phyloP scores from a whole-genome alignment of 2,888 invertebrate genomes.

The Alloplasta piceator region DNA sequence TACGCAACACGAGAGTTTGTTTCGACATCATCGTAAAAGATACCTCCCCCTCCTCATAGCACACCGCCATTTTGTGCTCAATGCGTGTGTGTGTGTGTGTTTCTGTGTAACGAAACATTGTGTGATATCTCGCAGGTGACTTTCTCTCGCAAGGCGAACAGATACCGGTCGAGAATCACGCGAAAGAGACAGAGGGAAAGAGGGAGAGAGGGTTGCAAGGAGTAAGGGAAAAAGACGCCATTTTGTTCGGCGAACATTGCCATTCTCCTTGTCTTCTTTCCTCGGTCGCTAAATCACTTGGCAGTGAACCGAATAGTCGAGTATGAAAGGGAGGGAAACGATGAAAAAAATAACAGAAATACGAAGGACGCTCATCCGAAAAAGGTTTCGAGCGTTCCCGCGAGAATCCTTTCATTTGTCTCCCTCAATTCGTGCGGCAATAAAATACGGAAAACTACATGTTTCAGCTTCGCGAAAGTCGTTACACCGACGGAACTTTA shows the following conservation, averaged over 20 bases:
- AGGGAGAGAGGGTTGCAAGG: not conserved
- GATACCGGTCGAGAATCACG: constrained; percentile 59
- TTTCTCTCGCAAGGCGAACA: constrained; percentile 66
- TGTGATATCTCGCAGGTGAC: constrained; percentile 64
- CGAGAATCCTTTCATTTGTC: not conserved
- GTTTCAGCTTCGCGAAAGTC: not conserved
- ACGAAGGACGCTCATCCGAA: constrained; percentile 49
- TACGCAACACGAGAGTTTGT: constrained; percentile 42
- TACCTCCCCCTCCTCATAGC: not conserved
- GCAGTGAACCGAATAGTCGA: constrained; percentile 73
- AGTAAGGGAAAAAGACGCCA: constrained; percentile 56
- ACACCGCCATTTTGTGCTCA: constrained; percentile 22
- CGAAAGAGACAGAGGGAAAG: constrained; percentile 26
- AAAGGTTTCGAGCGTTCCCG: constrained; percentile 29
- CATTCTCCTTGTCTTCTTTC: constrained; percentile 64
- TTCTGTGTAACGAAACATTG: constrained; percentile 7
- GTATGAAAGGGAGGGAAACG: constrained; percentile 8
- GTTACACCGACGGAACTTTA: too few relatives aligned
- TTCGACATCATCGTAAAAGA: constrained; percentile 47
- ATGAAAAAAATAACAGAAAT: too few relatives aligned
- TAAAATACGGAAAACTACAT: not conserved
- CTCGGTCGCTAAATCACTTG: constrained; percentile 66
- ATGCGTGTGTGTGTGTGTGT: constrained; percentile 12
- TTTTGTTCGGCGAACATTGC: constrained; percentile 32
- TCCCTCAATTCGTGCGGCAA: not conserved